Evolutionary conservation across 2,888 invertebrate genomes (phyloP).

Genomic region (Cantharis lateralis): DNA sequence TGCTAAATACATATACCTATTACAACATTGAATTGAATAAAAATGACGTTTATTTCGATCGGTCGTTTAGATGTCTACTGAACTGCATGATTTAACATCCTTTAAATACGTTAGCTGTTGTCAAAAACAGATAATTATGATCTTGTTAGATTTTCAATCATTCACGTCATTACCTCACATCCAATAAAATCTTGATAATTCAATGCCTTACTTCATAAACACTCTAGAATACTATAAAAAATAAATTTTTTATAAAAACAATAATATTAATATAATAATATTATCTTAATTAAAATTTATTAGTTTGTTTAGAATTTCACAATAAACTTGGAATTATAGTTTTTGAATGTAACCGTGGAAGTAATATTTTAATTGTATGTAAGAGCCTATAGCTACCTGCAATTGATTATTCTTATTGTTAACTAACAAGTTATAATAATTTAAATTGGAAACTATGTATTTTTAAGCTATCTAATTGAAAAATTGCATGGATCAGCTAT

Average conservation of each 20-base stretch:
- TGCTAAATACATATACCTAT: too few species aligned
- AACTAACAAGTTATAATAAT: background rate
- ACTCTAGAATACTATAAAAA: background rate
- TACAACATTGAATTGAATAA: background rate
- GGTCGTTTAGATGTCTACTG: background rate
- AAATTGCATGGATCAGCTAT: conserved; percentile 24
- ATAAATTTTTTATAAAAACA: background rate
- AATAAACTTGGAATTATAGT: too few species aligned
- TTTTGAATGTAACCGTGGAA: too few species aligned
- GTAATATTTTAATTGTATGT: too few species aligned
- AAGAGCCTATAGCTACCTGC: too few species aligned
- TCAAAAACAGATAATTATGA: background rate
- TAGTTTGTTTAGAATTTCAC: background rate
- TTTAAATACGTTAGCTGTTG: background rate
- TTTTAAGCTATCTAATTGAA: background rate
- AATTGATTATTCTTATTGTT: background rate
- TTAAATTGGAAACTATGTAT: background rate
- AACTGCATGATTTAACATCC: background rate
- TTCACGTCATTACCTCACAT: background rate
- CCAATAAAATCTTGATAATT: background rate
- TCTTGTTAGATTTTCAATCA: background rate
- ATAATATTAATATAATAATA: background rate
- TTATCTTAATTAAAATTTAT: background rate
- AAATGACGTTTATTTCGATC: background rate
- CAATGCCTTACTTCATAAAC: background rate